Evolutionary conservation across 2,888 invertebrate genomes (phyloP).

Genomic region (Melanostoma scalare): DNA sequence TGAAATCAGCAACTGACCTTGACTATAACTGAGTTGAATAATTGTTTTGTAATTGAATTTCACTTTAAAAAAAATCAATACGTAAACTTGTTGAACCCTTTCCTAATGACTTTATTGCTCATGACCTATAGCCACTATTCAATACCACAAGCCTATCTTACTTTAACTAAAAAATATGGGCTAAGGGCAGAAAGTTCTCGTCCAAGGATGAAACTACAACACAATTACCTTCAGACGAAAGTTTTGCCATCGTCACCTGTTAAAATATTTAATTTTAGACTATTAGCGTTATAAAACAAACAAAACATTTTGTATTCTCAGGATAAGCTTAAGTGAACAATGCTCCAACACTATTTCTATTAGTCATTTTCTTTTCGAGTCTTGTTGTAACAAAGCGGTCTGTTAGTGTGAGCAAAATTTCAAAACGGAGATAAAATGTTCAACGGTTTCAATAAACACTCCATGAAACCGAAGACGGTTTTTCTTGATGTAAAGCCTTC

Average conservation of each 20-base stretch:
- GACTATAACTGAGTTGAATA: background rate
- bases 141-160: constrained; percentile 7
- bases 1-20: background rate
- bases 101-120: constrained; percentile 38
- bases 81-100: constrained; percentile 39
- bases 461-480: constrained; percentile 77
- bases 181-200: constrained; percentile 39
- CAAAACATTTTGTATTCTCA: constrained; percentile 50
- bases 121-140: constrained; percentile 41
- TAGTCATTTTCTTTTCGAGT: constrained; percentile 40
- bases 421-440: constrained; percentile 74
- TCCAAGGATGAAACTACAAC: constrained; percentile 15
- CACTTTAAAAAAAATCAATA: constrained; percentile 30
- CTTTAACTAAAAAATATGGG: constrained; percentile 39
- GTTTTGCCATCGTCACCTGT: constrained; percentile 5
- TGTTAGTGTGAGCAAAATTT: background rate
- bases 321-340: constrained; percentile 49
- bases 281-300: constrained; percentile 68
- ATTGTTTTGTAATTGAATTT: background rate
- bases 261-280: constrained; percentile 10
- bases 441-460: constrained; percentile 77
- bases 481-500: constrained; percentile 80
- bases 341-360: constrained; percentile 1
- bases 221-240: constrained; percentile 2
- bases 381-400: constrained; percentile 33